Percentiles rank a stretch among this genome's conserved stretches.
Evolutionary conservation across 2,888 invertebrate species (phyloP).

Genomic region (Lasioglossum malachurum): DNA sequence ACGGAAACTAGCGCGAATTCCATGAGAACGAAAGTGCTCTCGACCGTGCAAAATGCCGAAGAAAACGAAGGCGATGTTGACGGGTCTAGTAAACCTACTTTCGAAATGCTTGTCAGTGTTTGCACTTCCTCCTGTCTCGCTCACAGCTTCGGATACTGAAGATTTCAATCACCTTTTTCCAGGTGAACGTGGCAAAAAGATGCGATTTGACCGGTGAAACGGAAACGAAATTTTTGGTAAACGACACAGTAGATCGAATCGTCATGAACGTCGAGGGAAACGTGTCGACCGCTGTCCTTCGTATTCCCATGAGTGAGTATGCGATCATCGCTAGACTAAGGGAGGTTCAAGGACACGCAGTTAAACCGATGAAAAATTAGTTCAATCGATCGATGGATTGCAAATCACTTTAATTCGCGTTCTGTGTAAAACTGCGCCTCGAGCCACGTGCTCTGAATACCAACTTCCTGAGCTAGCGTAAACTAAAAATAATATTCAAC

Average conservation of each 20-base stretch:
- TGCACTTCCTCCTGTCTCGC: not conserved
- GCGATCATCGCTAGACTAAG: not conserved
- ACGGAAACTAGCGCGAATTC: slow-evolving; percentile 8
- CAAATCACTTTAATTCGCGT: not conserved
- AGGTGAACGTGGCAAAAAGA: slow-evolving; percentile 40
- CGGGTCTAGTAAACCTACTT: not conserved
- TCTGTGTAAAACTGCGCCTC: not conserved
- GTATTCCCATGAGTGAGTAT: slow-evolving; percentile 70
- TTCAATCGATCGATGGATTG: not conserved
- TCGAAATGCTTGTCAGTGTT: slow-evolving; percentile 17
- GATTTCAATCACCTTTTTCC: not conserved
- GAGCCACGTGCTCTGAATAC: slow-evolving; percentile 21
- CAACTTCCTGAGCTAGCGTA: slow-evolving; percentile 15
- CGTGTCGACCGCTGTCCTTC: slow-evolving; percentile 56
- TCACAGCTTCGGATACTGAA: too few species aligned
- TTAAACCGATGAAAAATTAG: not conserved
- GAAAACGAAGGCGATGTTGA: not conserved
- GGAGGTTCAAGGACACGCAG: not conserved
- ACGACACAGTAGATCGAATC: slow-evolving; percentile 29
- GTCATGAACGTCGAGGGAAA: slow-evolving; percentile 54
- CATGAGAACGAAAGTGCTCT: not conserved
- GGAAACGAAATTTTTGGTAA: slow-evolving; percentile 43
- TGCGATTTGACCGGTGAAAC: slow-evolving; percentile 36
- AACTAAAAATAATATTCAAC: slow-evolving; percentile 53
- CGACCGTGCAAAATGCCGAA: not conserved